Base-by-base conservation (phyloP, 2,888 invertebrate species). In the Pandemis cinnamomeana region DNA sequence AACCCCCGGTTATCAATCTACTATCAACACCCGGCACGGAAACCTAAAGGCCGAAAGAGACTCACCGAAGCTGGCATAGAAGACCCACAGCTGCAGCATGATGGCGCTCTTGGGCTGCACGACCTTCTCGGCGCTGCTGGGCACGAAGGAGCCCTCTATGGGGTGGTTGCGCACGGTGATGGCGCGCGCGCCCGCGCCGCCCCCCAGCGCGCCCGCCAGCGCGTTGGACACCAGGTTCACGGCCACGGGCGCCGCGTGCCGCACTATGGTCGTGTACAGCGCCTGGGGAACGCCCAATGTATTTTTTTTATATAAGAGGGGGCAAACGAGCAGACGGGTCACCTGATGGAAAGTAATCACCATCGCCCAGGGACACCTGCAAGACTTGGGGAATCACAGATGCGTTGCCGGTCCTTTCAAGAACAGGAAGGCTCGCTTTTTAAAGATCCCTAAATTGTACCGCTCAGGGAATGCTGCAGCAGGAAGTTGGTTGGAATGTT, bases 161-260 rank as follows among this genome's bases (percentile, higher is more conserved):
- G 79, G 79, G 41, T 77, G 42, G 67, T 77, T 77, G 20, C 8
- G 11, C n/a, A 68, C 62, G 0, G 71, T 71, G 7, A 79, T 71
- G 13, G 67, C 48, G 42, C n/a, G 48, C 0, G 27, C 69, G 27
- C 46, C 58, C 10, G 67, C 67, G 8, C 66, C 58, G 41, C 58
- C 63, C 10, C 72, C n/a, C 5, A 53, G 15, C 1, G 46, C 68
- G 3, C 66, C 51, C 41, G 68, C 71, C 8, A 77, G 70, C 4
- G 90, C 75, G 71, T 94, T 94, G 36, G 88, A 84, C 4, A 93
- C 72, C 36, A 90, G 77, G 80, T 93, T 91, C 1, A 93, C 76
- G 0, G 90, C 87, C 36, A 91, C 84, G 0, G 94, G 92, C 13
- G 91, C 80, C 42, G 91, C 84, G 75, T 93, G 92, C 11, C 83